Evolutionary conservation across 2,888 invertebrate genomes (phyloP).

Genomic region (Pteria penguin): DNA sequence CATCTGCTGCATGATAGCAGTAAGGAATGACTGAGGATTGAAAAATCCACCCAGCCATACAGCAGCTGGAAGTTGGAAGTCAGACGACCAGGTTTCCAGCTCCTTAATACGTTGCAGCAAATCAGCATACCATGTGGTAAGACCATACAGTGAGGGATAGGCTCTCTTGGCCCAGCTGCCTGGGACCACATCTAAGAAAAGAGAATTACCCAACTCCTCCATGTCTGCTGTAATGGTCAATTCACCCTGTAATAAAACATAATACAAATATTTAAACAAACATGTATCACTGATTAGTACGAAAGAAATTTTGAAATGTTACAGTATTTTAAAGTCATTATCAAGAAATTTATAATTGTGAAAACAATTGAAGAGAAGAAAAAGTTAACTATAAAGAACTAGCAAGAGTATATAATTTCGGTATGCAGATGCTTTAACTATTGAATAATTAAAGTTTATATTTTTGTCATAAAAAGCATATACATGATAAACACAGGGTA

Average conservation of each 20-base stretch:
- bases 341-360: too few species aligned
- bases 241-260: constrained; percentile 86
- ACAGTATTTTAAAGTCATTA: too few species aligned
- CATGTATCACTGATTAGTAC: too few species aligned
- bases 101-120: constrained; percentile 89
- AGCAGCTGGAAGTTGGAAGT: constrained; percentile 91
- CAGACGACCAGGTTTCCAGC: constrained; percentile 94
- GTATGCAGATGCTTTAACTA: too few species aligned
- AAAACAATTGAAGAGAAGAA: too few species aligned
- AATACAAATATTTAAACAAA: neutral
- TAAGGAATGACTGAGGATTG: constrained; percentile 96
- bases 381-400: too few species aligned
- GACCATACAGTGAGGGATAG: constrained; percentile 93
- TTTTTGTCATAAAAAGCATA: too few species aligned
- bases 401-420: too few species aligned
- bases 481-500: too few species aligned
- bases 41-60: constrained; percentile 99
- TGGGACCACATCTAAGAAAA: constrained; percentile 94
- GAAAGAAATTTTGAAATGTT: too few species aligned
- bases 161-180: constrained; percentile 92
- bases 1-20: constrained; percentile 98
- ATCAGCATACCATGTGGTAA: constrained; percentile 96
- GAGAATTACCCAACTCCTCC: constrained; percentile 95
- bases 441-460: too few species aligned
- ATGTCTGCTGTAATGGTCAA: constrained; percentile 97